phyloP scores from a whole-genome alignment of 2,113 vertebrate genomes.

The Alectura lathami region DNA sequence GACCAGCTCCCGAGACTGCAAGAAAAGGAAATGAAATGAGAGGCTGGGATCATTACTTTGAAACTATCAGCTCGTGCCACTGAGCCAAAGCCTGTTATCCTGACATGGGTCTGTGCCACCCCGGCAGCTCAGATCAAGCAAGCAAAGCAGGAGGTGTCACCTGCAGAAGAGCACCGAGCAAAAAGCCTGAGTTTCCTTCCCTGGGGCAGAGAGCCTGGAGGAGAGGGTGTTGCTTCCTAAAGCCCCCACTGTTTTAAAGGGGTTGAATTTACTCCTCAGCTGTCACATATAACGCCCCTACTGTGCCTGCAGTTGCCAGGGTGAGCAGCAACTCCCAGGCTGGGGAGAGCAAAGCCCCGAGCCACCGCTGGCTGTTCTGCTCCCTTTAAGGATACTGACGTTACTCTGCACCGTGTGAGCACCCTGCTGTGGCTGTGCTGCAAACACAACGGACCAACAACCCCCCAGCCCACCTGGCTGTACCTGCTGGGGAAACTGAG shows the following conservation, averaged over 20 bases:
- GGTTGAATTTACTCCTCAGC: not conserved
- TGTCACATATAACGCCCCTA: not conserved
- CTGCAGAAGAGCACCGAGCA: not conserved
- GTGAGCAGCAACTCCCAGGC: not conserved
- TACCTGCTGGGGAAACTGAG: not conserved
- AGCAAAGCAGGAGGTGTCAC: not conserved
- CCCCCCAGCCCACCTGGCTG: not conserved
- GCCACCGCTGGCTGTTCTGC: not conserved
- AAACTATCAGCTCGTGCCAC: conserved; percentile 24
- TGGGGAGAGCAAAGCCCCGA: not conserved
- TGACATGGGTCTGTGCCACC: not conserved
- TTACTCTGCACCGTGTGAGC: not conserved
- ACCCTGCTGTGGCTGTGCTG: not conserved
- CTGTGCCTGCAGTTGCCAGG: not conserved
- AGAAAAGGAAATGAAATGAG: conserved; percentile 22
- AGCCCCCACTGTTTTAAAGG: not conserved
- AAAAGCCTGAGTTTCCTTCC: not conserved
- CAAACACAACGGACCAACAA: not conserved
- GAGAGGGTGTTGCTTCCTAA: not conserved
- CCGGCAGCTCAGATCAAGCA: conserved; percentile 31
- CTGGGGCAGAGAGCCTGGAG: not conserved
- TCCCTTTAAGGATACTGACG: too few relatives aligned
- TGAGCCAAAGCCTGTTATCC: conserved; percentile 52
- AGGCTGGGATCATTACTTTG: conserved; percentile 46
- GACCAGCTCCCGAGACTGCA: not conserved